Conservation (phyloP, 2,113 vertebrate species). For the Beaufortia kweichowensis region DNA sequence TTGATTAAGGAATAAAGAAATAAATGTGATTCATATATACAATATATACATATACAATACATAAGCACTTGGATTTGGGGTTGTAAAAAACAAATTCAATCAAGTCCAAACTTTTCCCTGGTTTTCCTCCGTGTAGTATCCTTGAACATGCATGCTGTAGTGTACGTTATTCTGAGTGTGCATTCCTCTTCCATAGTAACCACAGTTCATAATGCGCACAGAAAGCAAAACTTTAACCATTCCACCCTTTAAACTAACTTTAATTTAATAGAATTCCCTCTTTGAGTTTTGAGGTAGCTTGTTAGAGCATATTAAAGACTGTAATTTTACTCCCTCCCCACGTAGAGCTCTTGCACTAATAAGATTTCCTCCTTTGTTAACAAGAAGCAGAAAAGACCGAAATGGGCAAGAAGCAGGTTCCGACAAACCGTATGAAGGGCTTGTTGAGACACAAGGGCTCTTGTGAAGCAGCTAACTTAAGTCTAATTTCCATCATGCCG, state of each 20-base stretch:
- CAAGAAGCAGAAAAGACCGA: slow-evolving; percentile 34
- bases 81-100: too few species aligned
- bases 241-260: background rate
- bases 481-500: slow-evolving; percentile 35
- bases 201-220: too few species aligned
- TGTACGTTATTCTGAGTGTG: too few species aligned
- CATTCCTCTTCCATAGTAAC: too few species aligned
- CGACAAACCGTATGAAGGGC: slow-evolving; percentile 40
- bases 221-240: background rate
- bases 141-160: too few species aligned
- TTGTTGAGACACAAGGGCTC: slow-evolving; percentile 55
- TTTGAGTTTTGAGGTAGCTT: background rate
- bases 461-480: slow-evolving; percentile 47
- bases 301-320: slow-evolving; percentile 26
- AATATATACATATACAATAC: too few species aligned
- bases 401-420: slow-evolving; percentile 18
- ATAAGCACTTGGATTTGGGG: too few species aligned
- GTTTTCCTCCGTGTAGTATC: too few species aligned
- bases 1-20: too few species aligned
- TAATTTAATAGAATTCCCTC: background rate
- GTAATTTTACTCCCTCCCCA: slow-evolving; percentile 44
- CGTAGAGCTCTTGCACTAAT: slow-evolving; percentile 47
- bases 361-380: slow-evolving; percentile 49
- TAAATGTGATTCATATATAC: too few species aligned
- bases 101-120: too few species aligned